phyloP scores from a whole-genome alignment of 2,113 vertebrate genomes.

The Oncorhynchus keta region DNA sequence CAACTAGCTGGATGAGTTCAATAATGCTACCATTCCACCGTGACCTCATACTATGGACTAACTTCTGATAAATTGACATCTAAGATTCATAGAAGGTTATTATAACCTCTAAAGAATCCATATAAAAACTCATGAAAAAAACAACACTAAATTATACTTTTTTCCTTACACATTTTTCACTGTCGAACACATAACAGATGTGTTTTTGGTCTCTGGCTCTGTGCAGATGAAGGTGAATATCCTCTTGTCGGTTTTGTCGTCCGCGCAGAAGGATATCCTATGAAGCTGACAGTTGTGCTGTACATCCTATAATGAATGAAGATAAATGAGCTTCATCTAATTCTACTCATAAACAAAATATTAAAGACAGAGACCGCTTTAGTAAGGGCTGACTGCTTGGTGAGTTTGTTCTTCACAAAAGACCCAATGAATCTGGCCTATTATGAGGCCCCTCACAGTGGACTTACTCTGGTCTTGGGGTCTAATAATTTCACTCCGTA shows the following conservation, averaged over 20 bases:
- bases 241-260: slow-evolving; percentile 91
- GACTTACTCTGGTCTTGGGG: slow-evolving; percentile 84
- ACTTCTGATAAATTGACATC: no score
- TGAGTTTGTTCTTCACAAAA: background rate
- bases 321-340: background rate
- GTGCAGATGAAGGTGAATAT: slow-evolving; percentile 94
- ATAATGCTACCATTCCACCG: no score
- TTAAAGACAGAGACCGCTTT: no score
- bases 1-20: no score
- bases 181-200: slow-evolving; percentile 90
- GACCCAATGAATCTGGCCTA: background rate
- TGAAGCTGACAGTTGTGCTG: slow-evolving; percentile 88
- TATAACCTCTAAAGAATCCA: no score
- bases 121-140: no score
- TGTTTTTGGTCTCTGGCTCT: slow-evolving; percentile 89
- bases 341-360: background rate
- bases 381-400: background rate
- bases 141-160: no score
- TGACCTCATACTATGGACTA: no score
- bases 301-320: slow-evolving; percentile 75
- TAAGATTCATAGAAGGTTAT: no score
- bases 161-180: slow-evolving; percentile 88
- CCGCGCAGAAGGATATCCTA: slow-evolving; percentile 90
- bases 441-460: background rate
- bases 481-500: slow-evolving; percentile 90